Base-by-base conservation (phyloP, 2,888 invertebrate genomes). In the Parapristionchus giblindavisi region DNA sequence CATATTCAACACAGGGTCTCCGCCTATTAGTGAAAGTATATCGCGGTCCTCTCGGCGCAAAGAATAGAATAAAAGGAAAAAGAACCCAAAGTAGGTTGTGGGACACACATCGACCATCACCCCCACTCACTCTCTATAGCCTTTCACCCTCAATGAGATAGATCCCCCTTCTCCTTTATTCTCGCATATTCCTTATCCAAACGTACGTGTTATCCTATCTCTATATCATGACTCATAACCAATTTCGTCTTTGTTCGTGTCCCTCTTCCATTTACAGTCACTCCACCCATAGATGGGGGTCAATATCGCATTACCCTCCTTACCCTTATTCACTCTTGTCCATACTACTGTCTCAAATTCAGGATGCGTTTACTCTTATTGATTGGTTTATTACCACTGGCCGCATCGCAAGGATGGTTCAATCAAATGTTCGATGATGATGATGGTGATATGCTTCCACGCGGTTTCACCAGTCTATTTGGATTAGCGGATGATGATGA, bases 1-100 rank as follows among this genome's bases (percentile, higher is more conserved):
- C n/a, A n/a, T n/a, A n/a, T n/a, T n/a, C n/a, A n/a, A n/a, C n/a
- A n/a, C n/a, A n/a, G n/a, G n/a, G n/a, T n/a, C n/a, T n/a, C n/a
- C n/a, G n/a, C n/a, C n/a, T n/a, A 43, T 11, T 43, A 65, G 63
- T 65, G 63, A 65, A 65, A 65, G 63, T 65, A n/a, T n/a, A n/a
- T n/a, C n/a, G n/a, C n/a, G n/a, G n/a, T n/a, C n/a, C n/a, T n/a
- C n/a, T n/a, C n/a, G n/a, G n/a, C n/a, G n/a, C n/a, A n/a, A n/a
- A n/a, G n/a, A n/a, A n/a, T n/a, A n/a, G n/a, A n/a, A n/a, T n/a
- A n/a, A n/a, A n/a, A n/a, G n/a, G n/a, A n/a, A n/a, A n/a, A n/a
- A n/a, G n/a, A 27, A 52, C 11, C 24, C 36, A 52, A 68, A 68
- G 68, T 68, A 68, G 68, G 68, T 51, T 68, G 68, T 32, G 68